Conservation (phyloP, 2,797 vertebrate genomes). For the Phataginus tricuspis region DNA sequence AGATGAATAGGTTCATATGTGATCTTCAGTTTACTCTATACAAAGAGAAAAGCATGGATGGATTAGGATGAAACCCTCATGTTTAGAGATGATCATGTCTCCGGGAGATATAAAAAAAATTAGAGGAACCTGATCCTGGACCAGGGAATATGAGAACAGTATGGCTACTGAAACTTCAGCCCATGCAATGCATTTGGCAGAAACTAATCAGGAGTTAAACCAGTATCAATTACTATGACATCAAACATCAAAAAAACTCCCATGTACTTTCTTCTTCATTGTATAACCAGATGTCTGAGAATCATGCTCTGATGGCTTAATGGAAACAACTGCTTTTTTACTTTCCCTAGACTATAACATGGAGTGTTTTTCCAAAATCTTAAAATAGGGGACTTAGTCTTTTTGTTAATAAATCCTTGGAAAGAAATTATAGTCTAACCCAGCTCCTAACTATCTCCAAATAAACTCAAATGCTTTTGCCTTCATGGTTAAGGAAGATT, state of each 20-base stretch:
- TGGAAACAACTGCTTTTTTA: slow-evolving; percentile 60
- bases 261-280: not conserved
- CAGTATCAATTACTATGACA: slow-evolving; percentile 60
- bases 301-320: slow-evolving; percentile 59
- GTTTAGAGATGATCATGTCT: not conserved
- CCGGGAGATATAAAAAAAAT: slow-evolving; percentile 71
- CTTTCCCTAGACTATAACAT: slow-evolving; percentile 59
- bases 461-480: slow-evolving; percentile 68
- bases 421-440: slow-evolving; percentile 54
- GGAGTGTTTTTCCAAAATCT: slow-evolving; percentile 68
- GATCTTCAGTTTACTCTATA: slow-evolving; percentile 47
- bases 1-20: not conserved
- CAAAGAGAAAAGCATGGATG: slow-evolving; percentile 39
- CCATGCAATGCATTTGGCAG: slow-evolving; percentile 70
- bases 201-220: slow-evolving; percentile 71
- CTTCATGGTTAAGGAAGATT: slow-evolving; percentile 56
- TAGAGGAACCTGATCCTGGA: slow-evolving; percentile 22
- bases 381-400: slow-evolving; percentile 64
- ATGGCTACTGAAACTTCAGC: slow-evolving; percentile 71
- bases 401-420: slow-evolving; percentile 67
- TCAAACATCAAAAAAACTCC: slow-evolving; percentile 43
- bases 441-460: slow-evolving; percentile 69
- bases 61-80: slow-evolving; percentile 29
- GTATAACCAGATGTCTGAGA: slow-evolving; percentile 51
- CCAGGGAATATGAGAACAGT: not conserved